These are phyloP conservation scores for Trileptium ribeirensis DNA, from an alignment of 2,888 invertebrate species.

Conservation along the genomic window DNA sequence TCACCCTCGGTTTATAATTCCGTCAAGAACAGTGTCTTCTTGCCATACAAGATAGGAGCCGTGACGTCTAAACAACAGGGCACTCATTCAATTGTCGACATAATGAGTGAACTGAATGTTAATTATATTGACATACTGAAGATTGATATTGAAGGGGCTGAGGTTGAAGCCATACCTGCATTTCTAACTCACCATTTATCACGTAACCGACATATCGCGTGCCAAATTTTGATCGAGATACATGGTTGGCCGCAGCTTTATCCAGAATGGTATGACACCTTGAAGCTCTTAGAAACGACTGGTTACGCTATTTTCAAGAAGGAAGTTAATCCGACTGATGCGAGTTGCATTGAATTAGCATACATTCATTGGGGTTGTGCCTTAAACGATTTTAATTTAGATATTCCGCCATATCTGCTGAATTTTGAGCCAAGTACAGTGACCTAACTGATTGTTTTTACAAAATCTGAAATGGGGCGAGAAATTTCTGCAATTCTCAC, in stretches of 20 bases:
- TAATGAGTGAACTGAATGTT: not conserved
- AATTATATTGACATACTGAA: not conserved
- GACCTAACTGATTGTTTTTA: no score
- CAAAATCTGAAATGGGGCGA: no score
- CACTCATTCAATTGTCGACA: not conserved
- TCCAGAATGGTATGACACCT: not conserved
- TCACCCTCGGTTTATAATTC: not conserved
- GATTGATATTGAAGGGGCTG: not conserved
- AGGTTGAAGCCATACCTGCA: not conserved
- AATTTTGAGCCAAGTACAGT: no score
- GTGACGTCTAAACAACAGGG: not conserved
- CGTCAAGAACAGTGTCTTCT: not conserved
- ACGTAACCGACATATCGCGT: not conserved
- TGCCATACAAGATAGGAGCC: not conserved
- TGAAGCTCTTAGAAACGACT: not conserved
- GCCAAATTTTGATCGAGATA: not conserved
- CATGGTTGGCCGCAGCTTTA: not conserved
- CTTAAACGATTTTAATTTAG: no score
- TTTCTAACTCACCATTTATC: not conserved
- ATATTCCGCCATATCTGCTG: no score
- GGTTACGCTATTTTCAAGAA: not conserved
- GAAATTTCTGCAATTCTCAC: no score
- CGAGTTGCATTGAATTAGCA: not conserved
- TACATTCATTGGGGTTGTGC: not conserved
- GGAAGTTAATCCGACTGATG: not conserved